Percentiles rank a stretch among this genome's conserved stretches.
Conservation (phyloP, 2,888 invertebrate species). For the Melinaea marsaeus region DNA sequence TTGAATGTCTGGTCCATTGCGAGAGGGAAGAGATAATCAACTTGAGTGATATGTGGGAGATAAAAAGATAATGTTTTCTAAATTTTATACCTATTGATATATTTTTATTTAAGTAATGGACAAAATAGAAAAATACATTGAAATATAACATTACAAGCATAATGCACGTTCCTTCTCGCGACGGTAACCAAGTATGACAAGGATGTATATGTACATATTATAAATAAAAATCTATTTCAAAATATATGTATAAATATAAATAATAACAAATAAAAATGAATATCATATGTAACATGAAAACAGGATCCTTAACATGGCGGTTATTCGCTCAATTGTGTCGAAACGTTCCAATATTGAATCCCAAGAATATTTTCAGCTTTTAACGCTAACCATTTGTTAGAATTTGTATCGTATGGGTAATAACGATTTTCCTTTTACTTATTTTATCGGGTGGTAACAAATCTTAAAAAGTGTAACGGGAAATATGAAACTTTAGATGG, state of each 20-base stretch:
- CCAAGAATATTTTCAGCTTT: conserved; percentile 28
- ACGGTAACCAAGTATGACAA: background rate
- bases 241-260: background rate
- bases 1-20: conserved; percentile 19
- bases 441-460: conserved; percentile 25
- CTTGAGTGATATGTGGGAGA: conserved; percentile 22
- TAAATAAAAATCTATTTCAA: background rate
- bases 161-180: background rate
- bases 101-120: background rate
- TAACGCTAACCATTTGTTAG: conserved; percentile 26
- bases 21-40: conserved; percentile 17
- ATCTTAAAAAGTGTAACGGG: conserved; percentile 7
- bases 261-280: conserved; percentile 5
- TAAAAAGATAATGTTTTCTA: conserved; percentile 8
- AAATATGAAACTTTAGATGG: background rate
- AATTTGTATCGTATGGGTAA: conserved; percentile 24
- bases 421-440: conserved; percentile 22
- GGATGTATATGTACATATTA: background rate
- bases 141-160: background rate
- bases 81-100: background rate
- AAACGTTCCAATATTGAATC: conserved; percentile 29
- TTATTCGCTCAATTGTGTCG: conserved; percentile 14
- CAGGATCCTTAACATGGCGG: conserved; percentile 19
- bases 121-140: background rate
- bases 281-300: conserved; percentile 12